A percentile compares a stretch with the other conserved stretches of the same genome.
Evolutionary conservation across 2,888 invertebrate genomes (phyloP).

Genomic region (Spisula solida): DNA sequence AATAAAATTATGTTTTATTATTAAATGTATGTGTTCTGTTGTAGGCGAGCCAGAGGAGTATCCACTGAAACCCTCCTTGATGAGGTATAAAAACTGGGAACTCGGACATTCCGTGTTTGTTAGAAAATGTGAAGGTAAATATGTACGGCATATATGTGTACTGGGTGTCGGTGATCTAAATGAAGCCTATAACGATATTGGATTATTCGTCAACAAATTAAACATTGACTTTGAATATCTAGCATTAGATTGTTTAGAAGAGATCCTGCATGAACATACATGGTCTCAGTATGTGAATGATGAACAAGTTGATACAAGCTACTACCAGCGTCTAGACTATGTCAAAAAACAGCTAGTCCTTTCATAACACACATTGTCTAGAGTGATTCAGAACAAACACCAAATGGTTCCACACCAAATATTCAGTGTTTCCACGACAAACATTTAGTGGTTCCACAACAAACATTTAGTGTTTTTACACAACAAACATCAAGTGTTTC

Average conservation of each 20-base stretch:
- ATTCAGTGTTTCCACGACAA: too few species aligned
- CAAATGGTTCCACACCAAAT: too few species aligned
- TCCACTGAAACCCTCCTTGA: constrained; percentile 52
- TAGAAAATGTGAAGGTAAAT: constrained; percentile 41
- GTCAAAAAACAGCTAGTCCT: constrained; percentile 28
- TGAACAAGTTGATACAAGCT: constrained; percentile 35
- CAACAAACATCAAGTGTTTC: too few species aligned
- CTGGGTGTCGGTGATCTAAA: constrained; percentile 42
- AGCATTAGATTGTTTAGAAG: constrained; percentile 44
- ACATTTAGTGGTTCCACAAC: too few species aligned
- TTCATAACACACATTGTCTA: not conserved
- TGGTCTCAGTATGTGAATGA: constrained; percentile 40
- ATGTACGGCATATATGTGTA: constrained; percentile 39
- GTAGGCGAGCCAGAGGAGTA: constrained; percentile 57
- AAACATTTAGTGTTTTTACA: too few species aligned
- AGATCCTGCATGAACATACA: constrained; percentile 36
- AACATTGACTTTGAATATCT: constrained; percentile 35
- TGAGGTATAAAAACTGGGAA: constrained; percentile 61
- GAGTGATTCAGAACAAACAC: too few species aligned
- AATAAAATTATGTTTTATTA: too few species aligned
- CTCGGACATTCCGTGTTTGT: constrained; percentile 50
- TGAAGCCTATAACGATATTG: constrained; percentile 42
- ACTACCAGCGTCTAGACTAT: constrained; percentile 31
- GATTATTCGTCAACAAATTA: constrained; percentile 49
- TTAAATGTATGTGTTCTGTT: not conserved